A percentile compares a stretch with the other conserved stretches of the same genome.
These are phyloP conservation scores for Halocaridina rubra DNA, from an alignment of 2,888 invertebrate genomes.

Conservation along the genomic window DNA sequence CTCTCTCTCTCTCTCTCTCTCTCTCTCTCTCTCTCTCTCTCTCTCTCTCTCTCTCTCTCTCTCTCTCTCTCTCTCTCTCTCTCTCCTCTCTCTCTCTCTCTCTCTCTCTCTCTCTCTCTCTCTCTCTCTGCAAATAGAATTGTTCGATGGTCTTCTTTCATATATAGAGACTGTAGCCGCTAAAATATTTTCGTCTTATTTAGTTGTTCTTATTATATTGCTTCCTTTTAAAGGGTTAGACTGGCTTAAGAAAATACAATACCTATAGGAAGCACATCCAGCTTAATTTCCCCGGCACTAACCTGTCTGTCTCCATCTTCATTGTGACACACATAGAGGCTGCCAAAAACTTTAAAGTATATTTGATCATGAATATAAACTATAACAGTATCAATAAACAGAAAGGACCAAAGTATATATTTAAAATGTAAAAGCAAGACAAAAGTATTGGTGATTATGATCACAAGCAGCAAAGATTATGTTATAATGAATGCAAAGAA, in stretches of 20 bases:
- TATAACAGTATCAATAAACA: too few relatives aligned
- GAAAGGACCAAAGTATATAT: too few relatives aligned
- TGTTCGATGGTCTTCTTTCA: neutral
- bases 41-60: neutral
- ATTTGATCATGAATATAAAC: too few relatives aligned
- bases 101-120: neutral
- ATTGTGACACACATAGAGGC: neutral
- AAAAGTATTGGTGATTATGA: too few relatives aligned
- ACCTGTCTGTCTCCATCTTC: neutral
- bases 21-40: conserved; percentile 3
- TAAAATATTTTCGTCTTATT: neutral
- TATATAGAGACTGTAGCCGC: neutral
- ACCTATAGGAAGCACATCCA: too few relatives aligned
- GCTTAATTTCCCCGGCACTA: neutral
- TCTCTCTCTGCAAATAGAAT: too few relatives aligned
- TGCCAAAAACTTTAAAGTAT: too few relatives aligned
- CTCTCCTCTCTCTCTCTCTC: neutral
- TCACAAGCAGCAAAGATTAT: too few relatives aligned
- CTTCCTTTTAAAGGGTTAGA: neutral
- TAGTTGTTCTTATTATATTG: neutral
- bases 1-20: neutral
- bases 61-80: neutral
- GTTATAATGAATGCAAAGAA: too few relatives aligned
- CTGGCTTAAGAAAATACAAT: too few relatives aligned
- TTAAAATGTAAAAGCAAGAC: too few relatives aligned